Base-by-base conservation (phyloP, 2,113 vertebrate genomes). In the Oxygymnocypris stewartii region DNA sequence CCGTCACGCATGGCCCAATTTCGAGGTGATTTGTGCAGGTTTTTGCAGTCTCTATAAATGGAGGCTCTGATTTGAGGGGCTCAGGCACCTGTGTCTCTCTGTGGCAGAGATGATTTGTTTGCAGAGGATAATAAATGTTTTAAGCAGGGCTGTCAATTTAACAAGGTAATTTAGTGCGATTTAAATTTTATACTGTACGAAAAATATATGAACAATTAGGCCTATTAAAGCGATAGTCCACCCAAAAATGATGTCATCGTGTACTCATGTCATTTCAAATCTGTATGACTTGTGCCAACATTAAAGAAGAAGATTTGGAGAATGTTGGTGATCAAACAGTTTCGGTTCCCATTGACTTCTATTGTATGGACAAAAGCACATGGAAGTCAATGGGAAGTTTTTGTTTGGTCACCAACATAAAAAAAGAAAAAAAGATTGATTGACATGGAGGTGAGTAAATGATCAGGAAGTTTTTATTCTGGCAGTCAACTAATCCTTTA, bases 1-100 rank as follows among this genome's bases (percentile, higher is more conserved):
- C 91, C 90, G 89, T 89, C 87, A 88, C 88, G 86, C 88, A 88
- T 87, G 88, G 88, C 89, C 92, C 90, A 90, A 92, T 93, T 91
- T 91, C 88, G 85, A 86, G 88, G 87, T 59, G 89, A 92, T 93
- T 91, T 89, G 89, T 69, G 79, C 87, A 82, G 86, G 81, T 90
- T 86, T 59, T 88, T 78, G 49, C 78, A 74, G 49, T 85, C 25
- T 84, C 84, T 79, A 87, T 90, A 85, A 89, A 91, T 90, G 89
- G 87, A 88, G 81, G 37, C 79, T 44, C 84, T 44, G 23, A 75
- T 65, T 88, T 63, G 51, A 84, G 85, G 35, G 31, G n/a, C 31
- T 79, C 49, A 4, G 65, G 37, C 25, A 65, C 42, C 37, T 86
- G 87, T 88, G 79, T 79, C 12, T 84, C 4, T 82, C 23, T 78